Evolutionary conservation across 2,888 invertebrate species (phyloP), one percentile per base, ranked within the genome.

Genomic region (Choreutis nemorana): DNA sequence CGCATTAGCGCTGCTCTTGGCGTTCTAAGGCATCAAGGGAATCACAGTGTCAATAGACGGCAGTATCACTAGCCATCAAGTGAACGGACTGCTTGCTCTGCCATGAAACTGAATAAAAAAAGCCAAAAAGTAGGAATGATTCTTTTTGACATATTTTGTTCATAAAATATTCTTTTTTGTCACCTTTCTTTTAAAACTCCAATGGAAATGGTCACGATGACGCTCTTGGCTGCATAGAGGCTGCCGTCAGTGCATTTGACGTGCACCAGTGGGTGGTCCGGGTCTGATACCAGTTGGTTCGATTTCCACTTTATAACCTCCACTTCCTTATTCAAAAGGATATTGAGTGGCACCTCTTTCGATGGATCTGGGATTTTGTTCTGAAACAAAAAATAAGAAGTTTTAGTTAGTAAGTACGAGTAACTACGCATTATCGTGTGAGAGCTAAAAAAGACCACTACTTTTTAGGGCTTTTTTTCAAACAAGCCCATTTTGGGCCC

Each of bases 161-260:
- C 12, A 9, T 6, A 14, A 2, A 29, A 7, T 21, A 25, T 24
- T 28, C 11, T 10, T 18, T 18, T 18, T 18, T 6, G 8, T 8
- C 12, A 77, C 79, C 62, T 65, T 27, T 84, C 82, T 48, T 89
- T 87, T 29, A 90, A 55, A 27, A 87, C 86, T 2, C 87, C 89
- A 3, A 90, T 51, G 2, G 89, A 84, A 1, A 84, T 63, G 0
- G 89, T 89, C 8, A 87, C 75, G 35, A 90, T 82, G 3, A 87
- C 83, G 47, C 85, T 85, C 38, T 84, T 83, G 4, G 86, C 83
- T 1, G 57, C 54, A 35, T 77, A 84, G 21, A 70, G 37, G 23
- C 77, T 73, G 1, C 82, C 83, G 41, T 86, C 84, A 28, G 54
- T 71, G 35, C 85, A 85, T 20, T 53, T 71, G 1, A 86, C 71